Evolutionary conservation across 1,140 invertebrate genomes (phyloP), one percentile per base, ranked within the genome.

Genomic region (Drosophila sulfurigaster): DNA sequence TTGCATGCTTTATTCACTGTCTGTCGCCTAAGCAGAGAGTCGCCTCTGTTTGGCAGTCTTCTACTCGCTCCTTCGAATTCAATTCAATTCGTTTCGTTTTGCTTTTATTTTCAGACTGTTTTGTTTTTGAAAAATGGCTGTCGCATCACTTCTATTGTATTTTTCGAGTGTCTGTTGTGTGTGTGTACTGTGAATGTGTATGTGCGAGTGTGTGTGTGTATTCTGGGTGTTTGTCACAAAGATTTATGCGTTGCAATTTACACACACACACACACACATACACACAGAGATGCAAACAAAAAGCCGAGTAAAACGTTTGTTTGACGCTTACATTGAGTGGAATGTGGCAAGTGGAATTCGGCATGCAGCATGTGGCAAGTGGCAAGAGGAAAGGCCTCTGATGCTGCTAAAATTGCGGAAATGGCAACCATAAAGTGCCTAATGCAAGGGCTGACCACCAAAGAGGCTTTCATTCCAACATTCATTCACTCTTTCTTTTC

Each of bases 61-160:
- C 59, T 58, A 54, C 65, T 60, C 63, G n/a, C 41, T 49, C 77
- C 75, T 51, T 58, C 41, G 72, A 64, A 57, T 66, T 76, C 65
- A 32, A 64, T 59, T 54, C 59, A 69, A 35, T 43, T 63, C 8
- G 13, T 65, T 65, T 68, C 30, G 28, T 56, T 32, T 74, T 65
- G 16, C 48, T 48, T 63, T 79, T 48, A 76, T 70, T 69, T 58
- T 38, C 62, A 71, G 70, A 82, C 43, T 75, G 79, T 86, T 87
- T 87, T 86, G 82, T 87, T 87, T 87, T 79, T 86, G 83, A 87
- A 87, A 87, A 87, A 87, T 87, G 83, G 83, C 83, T 83, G 83
- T 87, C 83, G 85, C 83, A 86, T 87, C 83, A 83, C 80, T 87
- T 88, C 83, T 67, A 87, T 87, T 87, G 83, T 87, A 80, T 88